Evolutionary conservation across 1,140 invertebrate species (phyloP), one percentile per base, ranked within the genome.

Genomic region (Anagrus nilaparvatae): DNA sequence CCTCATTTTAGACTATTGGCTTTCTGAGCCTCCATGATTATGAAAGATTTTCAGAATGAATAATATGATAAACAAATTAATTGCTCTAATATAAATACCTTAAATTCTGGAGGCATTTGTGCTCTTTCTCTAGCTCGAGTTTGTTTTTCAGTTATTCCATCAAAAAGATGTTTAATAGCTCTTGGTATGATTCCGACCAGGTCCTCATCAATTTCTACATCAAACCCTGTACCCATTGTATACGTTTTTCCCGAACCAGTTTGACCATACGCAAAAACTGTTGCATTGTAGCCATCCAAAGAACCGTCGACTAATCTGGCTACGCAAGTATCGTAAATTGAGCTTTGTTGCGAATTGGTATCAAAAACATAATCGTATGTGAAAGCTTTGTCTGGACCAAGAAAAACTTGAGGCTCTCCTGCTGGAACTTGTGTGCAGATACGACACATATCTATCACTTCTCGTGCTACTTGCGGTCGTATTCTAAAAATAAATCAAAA

Each of bases 191-290:
- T 94, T 3, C 95, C 94, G 36, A 79, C 40, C 13, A 67, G 44
- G 30, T 28, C 44, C 4, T 80, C 75, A 17, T 73, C 70, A 5
- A 78, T 62, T 43, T 86, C 82, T 3, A 89, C 75, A 54, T 97
- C 93, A 65, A 97, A 97, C 0, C 90, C 93, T 6, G 94, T 97
- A 16, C 96, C 96, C 96, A 99, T 99, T 1, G 93, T 94, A 61
- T 93, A 97, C 0, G 96, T 99, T 73, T 99, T 99, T 0, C 95
- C 96, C 16, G 87, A 91, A 0, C 92, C 92, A 32, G 92, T 97
- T 78, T 93, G 94, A 44, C 95, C 95, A 68, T 99, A 99, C 0
- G 95, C 94, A 28, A 96, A 68, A 18, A 96, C 84, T 5, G 94
- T 98, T 5, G 92, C 91, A 71, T 98, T 97, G 65, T 90, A 92